Evolutionary conservation across 2,113 vertebrate species (phyloP).

Genomic region (Bagarius yarrelli): DNA sequence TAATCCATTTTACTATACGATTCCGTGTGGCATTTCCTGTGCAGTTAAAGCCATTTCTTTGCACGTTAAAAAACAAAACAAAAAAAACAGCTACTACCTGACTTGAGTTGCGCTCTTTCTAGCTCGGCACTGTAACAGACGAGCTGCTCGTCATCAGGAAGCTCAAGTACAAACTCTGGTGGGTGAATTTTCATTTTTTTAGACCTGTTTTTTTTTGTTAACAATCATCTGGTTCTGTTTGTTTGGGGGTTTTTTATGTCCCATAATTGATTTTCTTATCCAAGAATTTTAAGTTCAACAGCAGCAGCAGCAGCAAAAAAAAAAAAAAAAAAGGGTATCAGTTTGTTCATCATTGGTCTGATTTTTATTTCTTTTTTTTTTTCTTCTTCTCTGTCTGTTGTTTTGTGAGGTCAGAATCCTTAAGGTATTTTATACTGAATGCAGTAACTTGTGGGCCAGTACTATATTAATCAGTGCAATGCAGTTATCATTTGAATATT

Average conservation of each 20-base stretch:
- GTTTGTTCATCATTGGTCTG: conserved; percentile 58
- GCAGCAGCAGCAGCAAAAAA: conserved; percentile 22
- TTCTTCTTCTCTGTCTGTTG: conserved; percentile 47
- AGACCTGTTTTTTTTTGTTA: background rate
- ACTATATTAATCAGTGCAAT: conserved; percentile 81
- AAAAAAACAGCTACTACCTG: conserved; percentile 19
- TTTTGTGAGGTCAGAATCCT: conserved; percentile 56
- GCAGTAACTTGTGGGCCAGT: conserved; percentile 81
- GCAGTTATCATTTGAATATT: conserved; percentile 76
- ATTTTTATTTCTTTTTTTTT: conserved; percentile 47
- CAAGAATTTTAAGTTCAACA: conserved; percentile 16
- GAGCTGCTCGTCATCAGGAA: conserved; percentile 4
- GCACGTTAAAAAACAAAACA: background rate
- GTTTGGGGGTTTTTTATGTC: background rate
- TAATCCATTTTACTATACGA: conserved; percentile 28
- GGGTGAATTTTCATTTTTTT: no score
- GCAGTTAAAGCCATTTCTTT: conserved; percentile 27
- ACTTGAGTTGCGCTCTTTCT: background rate
- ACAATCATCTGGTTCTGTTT: no score
- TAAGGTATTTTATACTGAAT: conserved; percentile 75
- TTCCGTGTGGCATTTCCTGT: conserved; percentile 6
- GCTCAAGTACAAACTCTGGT: background rate
- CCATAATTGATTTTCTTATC: conserved; percentile 36
- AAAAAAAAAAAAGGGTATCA: background rate
- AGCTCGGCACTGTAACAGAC: background rate